Evolutionary conservation across 1,140 invertebrate genomes (phyloP).

Genomic region (Philopotamus ludificatus): DNA sequence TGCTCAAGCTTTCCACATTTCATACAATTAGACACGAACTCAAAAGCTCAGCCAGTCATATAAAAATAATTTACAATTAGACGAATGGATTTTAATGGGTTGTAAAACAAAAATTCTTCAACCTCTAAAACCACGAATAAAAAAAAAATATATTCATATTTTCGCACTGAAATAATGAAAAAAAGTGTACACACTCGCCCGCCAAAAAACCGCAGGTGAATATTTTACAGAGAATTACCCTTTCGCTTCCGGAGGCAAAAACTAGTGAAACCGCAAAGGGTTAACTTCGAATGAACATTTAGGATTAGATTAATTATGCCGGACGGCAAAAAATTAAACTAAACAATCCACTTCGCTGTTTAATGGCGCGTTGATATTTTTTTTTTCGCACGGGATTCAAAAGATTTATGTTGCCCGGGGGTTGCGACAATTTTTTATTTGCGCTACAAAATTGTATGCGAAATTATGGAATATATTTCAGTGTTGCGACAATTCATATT

Average conservation of each 20-base stretch:
- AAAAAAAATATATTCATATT: too few species aligned
- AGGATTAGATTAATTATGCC: conserved; percentile 23
- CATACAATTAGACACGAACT: too few species aligned
- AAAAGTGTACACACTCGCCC: conserved; percentile 1
- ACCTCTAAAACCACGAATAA: too few species aligned
- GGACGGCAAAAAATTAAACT: conserved; percentile 10
- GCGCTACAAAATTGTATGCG: too few species aligned
- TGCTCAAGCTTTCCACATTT: too few species aligned
- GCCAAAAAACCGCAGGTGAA: conserved; percentile 21
- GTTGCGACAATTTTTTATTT: too few species aligned
- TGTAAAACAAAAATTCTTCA: too few species aligned
- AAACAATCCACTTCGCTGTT: conserved; percentile 8
- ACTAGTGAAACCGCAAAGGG: conserved; percentile 7
- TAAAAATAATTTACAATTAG: too few species aligned
- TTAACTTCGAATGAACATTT: conserved; percentile 17
- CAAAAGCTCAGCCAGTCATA: too few species aligned
- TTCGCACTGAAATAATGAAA: neutral
- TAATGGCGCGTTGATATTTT: neutral
- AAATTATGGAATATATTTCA: too few species aligned
- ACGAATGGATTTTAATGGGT: too few species aligned
- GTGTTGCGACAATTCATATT: too few species aligned
- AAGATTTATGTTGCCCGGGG: neutral
- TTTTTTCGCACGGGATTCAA: neutral
- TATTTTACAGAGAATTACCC: conserved; percentile 16
- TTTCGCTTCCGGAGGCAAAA: conserved; percentile 1